Conservation (phyloP, 2,888 invertebrate species). For the Tipula unca region DNA sequence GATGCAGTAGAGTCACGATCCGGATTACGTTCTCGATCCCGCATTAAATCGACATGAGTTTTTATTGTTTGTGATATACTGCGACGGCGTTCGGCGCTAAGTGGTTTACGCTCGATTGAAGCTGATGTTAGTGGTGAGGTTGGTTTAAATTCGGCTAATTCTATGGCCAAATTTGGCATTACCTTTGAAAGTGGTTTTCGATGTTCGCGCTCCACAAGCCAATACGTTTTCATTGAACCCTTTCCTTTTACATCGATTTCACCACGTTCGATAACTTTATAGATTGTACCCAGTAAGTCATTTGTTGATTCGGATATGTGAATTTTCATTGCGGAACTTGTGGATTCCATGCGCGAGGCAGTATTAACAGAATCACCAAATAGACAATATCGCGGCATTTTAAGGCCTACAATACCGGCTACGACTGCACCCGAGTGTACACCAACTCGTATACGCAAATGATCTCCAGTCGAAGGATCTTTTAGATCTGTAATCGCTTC, state of each 20-base stretch:
- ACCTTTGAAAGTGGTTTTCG: slow-evolving; percentile 45
- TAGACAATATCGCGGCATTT: slow-evolving; percentile 67
- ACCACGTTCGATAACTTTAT: slow-evolving; percentile 67
- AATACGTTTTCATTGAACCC: slow-evolving; percentile 84
- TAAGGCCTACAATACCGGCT: slow-evolving; percentile 87
- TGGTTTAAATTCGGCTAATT: background rate
- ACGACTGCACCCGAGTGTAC: slow-evolving; percentile 88
- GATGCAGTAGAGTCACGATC: background rate
- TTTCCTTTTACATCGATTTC: slow-evolving; percentile 87
- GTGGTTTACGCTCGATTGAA: slow-evolving; percentile 25
- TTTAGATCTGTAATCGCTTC: slow-evolving; percentile 84
- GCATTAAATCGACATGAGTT: slow-evolving; percentile 23
- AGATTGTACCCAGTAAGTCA: slow-evolving; percentile 62
- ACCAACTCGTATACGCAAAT: slow-evolving; percentile 75
- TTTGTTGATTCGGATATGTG: slow-evolving; percentile 88
- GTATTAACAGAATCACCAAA: slow-evolving; percentile 90
- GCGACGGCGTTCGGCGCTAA: slow-evolving; percentile 17
- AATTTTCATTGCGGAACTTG: slow-evolving; percentile 86
- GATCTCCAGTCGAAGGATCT: slow-evolving; percentile 85
- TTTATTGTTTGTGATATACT: slow-evolving; percentile 33
- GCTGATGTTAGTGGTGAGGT: background rate
- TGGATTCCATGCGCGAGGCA: slow-evolving; percentile 88
- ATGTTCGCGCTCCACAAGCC: slow-evolving; percentile 67
- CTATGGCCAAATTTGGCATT: slow-evolving; percentile 26
- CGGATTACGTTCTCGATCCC: background rate